phyloP scores from a whole-genome alignment of 2,797 vertebrate species.

The Odontamblyopus lacepedii region DNA sequence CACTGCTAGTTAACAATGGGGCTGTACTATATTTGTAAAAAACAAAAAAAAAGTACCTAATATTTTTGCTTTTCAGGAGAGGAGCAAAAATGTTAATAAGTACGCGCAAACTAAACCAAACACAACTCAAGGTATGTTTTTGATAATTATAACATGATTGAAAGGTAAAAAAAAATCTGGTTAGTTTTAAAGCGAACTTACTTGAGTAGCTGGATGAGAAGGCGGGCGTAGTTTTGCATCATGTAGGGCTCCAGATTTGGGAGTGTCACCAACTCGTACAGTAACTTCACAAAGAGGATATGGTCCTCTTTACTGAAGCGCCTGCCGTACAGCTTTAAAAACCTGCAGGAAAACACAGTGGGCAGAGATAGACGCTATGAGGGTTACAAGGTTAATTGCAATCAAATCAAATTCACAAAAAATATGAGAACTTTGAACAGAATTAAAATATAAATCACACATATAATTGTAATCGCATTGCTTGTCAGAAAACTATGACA shows the following conservation, averaged over 20 bases:
- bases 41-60: not conserved
- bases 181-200: conserved; percentile 42
- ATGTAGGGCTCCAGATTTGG: conserved; percentile 94
- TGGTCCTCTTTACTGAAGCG: conserved; percentile 97
- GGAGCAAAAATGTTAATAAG: too few relatives aligned
- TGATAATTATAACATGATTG: too few relatives aligned
- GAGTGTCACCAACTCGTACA: conserved; percentile 94
- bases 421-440: too few relatives aligned
- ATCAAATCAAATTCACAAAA: too few relatives aligned
- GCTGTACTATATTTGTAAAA: not conserved
- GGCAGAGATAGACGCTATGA: not conserved
- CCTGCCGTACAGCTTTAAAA: conserved; percentile 92
- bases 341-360: conserved; percentile 71
- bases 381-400: too few relatives aligned
- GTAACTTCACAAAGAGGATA: conserved; percentile 91
- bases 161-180: too few relatives aligned
- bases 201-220: conserved; percentile 94
- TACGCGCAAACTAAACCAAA: too few relatives aligned
- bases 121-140: too few relatives aligned
- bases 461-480: too few relatives aligned
- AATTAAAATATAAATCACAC: too few relatives aligned
- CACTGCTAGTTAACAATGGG: not conserved
- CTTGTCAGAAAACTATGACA: too few relatives aligned
- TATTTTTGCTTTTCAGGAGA: not conserved
- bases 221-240: conserved; percentile 93